A percentile compares a stretch with the other conserved stretches of the same genome.
Evolutionary conservation across 2,113 vertebrate species (phyloP).

Genomic region (Murina feae): DNA sequence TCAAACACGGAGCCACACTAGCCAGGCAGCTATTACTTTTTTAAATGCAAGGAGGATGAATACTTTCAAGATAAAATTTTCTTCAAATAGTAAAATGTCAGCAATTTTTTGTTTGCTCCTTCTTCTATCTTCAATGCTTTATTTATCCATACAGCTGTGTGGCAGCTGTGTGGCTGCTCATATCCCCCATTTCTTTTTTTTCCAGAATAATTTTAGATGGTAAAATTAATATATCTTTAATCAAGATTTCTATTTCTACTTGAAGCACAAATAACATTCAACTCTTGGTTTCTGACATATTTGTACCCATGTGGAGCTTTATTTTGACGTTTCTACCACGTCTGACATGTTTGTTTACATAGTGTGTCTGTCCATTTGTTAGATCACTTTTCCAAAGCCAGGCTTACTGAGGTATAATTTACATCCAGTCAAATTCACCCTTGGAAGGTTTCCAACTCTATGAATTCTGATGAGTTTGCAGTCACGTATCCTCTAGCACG

Average conservation of each 20-base stretch:
- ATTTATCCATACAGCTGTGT: neutral
- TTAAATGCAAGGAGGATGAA: neutral
- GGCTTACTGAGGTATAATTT: neutral
- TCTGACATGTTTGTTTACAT: neutral
- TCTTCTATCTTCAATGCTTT: neutral
- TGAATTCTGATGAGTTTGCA: neutral
- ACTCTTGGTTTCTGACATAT: neutral
- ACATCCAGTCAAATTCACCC: neutral
- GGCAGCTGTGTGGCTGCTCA: neutral
- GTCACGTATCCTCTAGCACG: neutral
- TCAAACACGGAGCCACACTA: too few species aligned
- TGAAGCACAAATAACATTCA: neutral
- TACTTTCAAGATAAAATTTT: neutral
- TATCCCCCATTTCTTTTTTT: neutral
- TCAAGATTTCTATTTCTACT: neutral
- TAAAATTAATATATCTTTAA: neutral
- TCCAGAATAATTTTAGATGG: neutral
- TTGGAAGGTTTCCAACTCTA: neutral
- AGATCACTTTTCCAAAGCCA: neutral
- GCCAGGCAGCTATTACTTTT: too few species aligned
- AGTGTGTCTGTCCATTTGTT: neutral
- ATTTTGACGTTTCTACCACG: neutral
- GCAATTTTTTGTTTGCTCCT: neutral
- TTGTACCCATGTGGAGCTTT: neutral
- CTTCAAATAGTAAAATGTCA: neutral